These are phyloP conservation scores for Blastobasis lacticolella DNA, from an alignment of 2,888 invertebrate species.

Conservation along the genomic window DNA sequence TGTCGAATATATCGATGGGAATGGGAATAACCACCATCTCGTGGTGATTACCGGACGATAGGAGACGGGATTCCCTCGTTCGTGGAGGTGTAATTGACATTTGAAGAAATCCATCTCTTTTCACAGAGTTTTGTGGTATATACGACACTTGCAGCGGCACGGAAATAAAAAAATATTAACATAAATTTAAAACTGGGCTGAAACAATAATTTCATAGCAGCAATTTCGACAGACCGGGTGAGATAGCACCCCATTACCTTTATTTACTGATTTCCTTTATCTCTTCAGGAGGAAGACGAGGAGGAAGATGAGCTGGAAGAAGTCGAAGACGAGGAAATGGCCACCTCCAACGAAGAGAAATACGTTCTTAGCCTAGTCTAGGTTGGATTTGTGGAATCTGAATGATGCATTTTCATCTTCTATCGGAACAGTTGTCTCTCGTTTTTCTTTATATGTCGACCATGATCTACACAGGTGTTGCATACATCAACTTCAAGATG, in stretches of 20 bases:
- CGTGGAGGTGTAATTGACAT: too few species aligned
- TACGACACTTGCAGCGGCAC: not conserved
- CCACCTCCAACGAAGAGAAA: not conserved
- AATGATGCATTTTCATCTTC: too few species aligned
- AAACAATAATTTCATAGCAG: not conserved
- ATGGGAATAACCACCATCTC: too few species aligned
- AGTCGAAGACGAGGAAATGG: not conserved
- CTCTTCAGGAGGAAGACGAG: not conserved
- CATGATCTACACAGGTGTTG: too few species aligned
- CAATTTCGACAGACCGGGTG: not conserved
- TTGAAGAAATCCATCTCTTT: not conserved
- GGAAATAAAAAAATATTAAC: not conserved
- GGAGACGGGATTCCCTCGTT: too few species aligned
- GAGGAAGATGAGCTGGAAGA: not conserved
- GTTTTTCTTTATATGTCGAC: too few species aligned
- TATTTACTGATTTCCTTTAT: not conserved
- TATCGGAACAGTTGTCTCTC: too few species aligned
- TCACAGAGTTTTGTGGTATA: not conserved
- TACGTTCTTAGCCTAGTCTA: not conserved
- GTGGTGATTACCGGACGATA: too few species aligned
- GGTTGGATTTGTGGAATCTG: not conserved
- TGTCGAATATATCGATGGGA: too few species aligned
- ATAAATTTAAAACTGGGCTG: not conserved
- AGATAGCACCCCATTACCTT: not conserved
- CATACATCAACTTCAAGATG: too few species aligned